These are phyloP conservation scores for Bombus difficillimus DNA, from an alignment of 1,140 invertebrate genomes.

Conservation along the genomic window DNA sequence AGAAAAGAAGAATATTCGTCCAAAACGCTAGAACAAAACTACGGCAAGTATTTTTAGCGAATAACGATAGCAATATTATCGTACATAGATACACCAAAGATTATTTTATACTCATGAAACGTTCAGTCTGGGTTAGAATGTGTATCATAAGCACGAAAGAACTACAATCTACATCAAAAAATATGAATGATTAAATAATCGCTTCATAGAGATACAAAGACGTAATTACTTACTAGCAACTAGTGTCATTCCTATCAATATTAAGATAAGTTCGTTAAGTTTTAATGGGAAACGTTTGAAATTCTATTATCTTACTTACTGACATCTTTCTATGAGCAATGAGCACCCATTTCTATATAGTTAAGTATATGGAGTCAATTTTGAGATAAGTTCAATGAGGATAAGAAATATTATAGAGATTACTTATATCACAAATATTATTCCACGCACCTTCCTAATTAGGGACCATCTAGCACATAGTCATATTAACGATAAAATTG, in stretches of 20 bases:
- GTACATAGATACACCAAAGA: constrained; percentile 9
- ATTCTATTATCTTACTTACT: constrained; percentile 12
- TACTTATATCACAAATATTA: constrained; percentile 51
- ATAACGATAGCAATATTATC: constrained; percentile 4
- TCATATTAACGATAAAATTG: constrained; percentile 60
- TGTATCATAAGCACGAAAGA: neutral
- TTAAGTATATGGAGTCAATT: constrained; percentile 9
- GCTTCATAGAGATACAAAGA: constrained; percentile 24
- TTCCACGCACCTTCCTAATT: constrained; percentile 76
- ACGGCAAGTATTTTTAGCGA: neutral
- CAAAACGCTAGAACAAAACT: neutral
- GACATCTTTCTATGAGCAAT: neutral
- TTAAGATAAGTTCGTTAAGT: constrained; percentile 33
- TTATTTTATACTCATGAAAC: constrained; percentile 4
- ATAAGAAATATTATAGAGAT: constrained; percentile 34
- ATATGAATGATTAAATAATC: constrained; percentile 10
- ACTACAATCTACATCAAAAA: neutral
- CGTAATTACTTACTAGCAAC: constrained; percentile 48
- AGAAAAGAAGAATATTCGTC: neutral
- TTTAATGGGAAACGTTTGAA: constrained; percentile 24
- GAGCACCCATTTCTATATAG: neutral
- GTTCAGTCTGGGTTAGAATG: neutral
- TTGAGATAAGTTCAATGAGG: constrained; percentile 3
- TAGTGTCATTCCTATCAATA: constrained; percentile 48
- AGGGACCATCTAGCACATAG: constrained; percentile 76